Conservation (phyloP, 2,888 invertebrate genomes). For the Camponotus fellah region DNA sequence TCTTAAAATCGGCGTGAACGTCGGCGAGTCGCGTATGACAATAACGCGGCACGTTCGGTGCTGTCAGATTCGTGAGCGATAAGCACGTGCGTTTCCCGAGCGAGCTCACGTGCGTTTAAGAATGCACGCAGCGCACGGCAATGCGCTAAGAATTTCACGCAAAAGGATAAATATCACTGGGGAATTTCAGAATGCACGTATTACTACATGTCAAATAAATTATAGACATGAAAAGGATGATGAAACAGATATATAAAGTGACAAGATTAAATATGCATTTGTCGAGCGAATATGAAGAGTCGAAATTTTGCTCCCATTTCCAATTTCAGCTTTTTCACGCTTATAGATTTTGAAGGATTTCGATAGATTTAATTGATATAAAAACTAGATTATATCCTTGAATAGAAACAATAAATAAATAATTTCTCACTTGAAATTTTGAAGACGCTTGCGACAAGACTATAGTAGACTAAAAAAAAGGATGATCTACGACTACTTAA, state of each 20-base stretch:
- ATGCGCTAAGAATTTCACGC: slow-evolving; percentile 14
- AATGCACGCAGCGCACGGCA: slow-evolving; percentile 2
- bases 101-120: slow-evolving; percentile 18
- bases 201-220: background rate
- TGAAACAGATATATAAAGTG: background rate
- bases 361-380: background rate
- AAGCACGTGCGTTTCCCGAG: slow-evolving; percentile 35
- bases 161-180: background rate
- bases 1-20: slow-evolving; percentile 36
- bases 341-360: background rate
- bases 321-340: background rate
- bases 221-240: background rate
- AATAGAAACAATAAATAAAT: no score
- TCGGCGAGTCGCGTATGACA: slow-evolving; percentile 14
- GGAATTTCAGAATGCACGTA: background rate
- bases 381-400: no score
- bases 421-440: background rate
- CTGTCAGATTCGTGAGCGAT: slow-evolving; percentile 36
- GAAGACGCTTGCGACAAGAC: background rate
- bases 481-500: no score
- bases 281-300: background rate
- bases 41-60: slow-evolving; percentile 29
- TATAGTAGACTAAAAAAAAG: background rate
- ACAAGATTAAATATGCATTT: background rate
- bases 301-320: background rate